A percentile compares a stretch with the other conserved stretches of the same genome.
These are phyloP conservation scores for Daphoenositta chrysoptera DNA, from an alignment of 2,113 vertebrate genomes.

Conservation along the genomic window DNA sequence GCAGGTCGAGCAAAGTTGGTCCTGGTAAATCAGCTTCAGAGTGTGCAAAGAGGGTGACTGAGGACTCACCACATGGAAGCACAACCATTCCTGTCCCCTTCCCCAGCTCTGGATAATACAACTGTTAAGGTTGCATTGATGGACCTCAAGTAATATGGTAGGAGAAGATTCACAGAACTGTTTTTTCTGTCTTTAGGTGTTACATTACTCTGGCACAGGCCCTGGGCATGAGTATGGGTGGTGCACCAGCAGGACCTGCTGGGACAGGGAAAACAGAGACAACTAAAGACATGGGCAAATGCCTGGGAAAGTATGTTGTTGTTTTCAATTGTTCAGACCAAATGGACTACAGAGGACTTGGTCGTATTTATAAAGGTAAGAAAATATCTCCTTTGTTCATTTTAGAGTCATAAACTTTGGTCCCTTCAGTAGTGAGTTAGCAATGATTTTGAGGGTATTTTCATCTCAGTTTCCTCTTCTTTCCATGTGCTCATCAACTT, in stretches of 20 bases:
- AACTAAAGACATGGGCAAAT: constrained; percentile 74
- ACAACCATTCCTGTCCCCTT: not conserved
- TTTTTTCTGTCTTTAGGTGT: constrained; percentile 42
- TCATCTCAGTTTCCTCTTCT: not conserved
- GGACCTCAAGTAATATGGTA: not conserved
- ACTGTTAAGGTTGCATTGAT: not conserved
- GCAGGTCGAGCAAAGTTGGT: not conserved
- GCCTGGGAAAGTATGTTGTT: constrained; percentile 72
- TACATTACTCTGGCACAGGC: constrained; percentile 73
- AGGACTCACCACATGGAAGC: not conserved
- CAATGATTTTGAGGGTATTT: not conserved
- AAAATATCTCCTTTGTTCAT: not conserved
- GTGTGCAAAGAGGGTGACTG: not conserved
- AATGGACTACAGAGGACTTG: constrained; percentile 73
- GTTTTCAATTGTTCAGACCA: constrained; percentile 76
- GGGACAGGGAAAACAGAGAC: constrained; percentile 75
- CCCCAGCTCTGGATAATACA: not conserved
- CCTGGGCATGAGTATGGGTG: constrained; percentile 72
- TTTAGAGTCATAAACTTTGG: not conserved
- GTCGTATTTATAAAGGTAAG: constrained; percentile 73
- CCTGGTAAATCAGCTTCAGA: not conserved
- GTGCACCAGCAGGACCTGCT: constrained; percentile 71
- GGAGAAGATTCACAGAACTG: not conserved
- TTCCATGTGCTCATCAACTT: not conserved
- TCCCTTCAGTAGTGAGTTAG: not conserved